Conservation (phyloP, 2,113 vertebrate genomes). For the Murina feae region DNA sequence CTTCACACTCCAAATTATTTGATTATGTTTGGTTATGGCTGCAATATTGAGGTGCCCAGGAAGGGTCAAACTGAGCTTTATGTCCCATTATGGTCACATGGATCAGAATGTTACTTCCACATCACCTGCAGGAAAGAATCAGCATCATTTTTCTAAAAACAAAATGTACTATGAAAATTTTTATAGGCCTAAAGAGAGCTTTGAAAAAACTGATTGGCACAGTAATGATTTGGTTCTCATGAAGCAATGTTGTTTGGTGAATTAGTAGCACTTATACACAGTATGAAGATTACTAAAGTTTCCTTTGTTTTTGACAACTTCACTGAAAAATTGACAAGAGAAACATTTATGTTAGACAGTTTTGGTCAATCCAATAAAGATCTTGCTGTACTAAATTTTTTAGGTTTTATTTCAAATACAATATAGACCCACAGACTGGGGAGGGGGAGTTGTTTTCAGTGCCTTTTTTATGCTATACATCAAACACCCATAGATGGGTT, state of each 20-base stretch:
- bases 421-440: neutral
- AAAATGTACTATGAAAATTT: conserved; percentile 26
- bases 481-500: neutral
- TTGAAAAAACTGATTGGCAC: neutral
- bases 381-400: conserved; percentile 20
- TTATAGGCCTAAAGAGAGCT: conserved; percentile 30
- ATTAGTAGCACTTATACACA: conserved; percentile 61
- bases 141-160: conserved; percentile 9
- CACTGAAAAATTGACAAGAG: conserved; percentile 56
- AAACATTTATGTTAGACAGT: conserved; percentile 55
- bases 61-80: conserved; percentile 45
- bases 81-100: conserved; percentile 43
- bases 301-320: conserved; percentile 62
- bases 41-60: conserved; percentile 56
- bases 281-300: conserved; percentile 51
- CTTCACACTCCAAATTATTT: conserved; percentile 57
- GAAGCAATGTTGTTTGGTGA: conserved; percentile 57
- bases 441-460: neutral
- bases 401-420: conserved; percentile 27
- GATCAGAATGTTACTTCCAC: conserved; percentile 30
- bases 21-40: conserved; percentile 66
- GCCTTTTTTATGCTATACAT: neutral
- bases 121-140: conserved; percentile 26
- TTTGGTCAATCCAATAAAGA: conserved; percentile 28
- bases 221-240: conserved; percentile 52